phyloP scores from a whole-genome alignment of 2,888 invertebrate species.

The Merodon equestris region DNA sequence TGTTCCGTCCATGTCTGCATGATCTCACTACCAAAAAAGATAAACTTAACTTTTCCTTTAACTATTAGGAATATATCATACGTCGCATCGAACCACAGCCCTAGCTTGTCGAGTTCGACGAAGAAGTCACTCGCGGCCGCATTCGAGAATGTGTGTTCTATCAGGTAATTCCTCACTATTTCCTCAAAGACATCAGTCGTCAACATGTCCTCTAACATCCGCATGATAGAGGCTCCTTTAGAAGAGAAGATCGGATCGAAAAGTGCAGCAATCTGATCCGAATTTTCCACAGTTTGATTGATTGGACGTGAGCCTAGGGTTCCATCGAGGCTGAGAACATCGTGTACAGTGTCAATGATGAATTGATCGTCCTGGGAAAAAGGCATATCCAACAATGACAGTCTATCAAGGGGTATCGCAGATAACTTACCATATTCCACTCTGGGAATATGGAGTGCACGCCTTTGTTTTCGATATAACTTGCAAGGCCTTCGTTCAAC shows the following conservation, averaged over 20 bases:
- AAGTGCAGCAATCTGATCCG: slow-evolving; percentile 94
- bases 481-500: slow-evolving; percentile 96
- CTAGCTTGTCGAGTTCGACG: slow-evolving; percentile 80
- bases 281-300: slow-evolving; percentile 89
- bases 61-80: slow-evolving; percentile 19
- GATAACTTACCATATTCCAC: slow-evolving; percentile 86
- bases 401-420: neutral
- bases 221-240: slow-evolving; percentile 92
- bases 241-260: slow-evolving; percentile 95
- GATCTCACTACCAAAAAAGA: slow-evolving; percentile 79
- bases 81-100: slow-evolving; percentile 79
- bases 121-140: slow-evolving; percentile 90
- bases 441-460: slow-evolving; percentile 85
- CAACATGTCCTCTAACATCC: slow-evolving; percentile 93
- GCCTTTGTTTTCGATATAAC: slow-evolving; percentile 92
- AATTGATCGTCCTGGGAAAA: slow-evolving; percentile 87
- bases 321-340: slow-evolving; percentile 87
- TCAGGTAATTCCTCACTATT: slow-evolving; percentile 88
- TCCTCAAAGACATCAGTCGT: slow-evolving; percentile 84
- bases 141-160: slow-evolving; percentile 85
- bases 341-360: slow-evolving; percentile 84
- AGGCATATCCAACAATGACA: no score
- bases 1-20: slow-evolving; percentile 95
- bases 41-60: neutral
- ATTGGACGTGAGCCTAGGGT: slow-evolving; percentile 94